Percentiles rank a stretch among this genome's conserved stretches.
phyloP scores from a whole-genome alignment of 2,113 vertebrate genomes.

The Sturnira hondurensis region DNA sequence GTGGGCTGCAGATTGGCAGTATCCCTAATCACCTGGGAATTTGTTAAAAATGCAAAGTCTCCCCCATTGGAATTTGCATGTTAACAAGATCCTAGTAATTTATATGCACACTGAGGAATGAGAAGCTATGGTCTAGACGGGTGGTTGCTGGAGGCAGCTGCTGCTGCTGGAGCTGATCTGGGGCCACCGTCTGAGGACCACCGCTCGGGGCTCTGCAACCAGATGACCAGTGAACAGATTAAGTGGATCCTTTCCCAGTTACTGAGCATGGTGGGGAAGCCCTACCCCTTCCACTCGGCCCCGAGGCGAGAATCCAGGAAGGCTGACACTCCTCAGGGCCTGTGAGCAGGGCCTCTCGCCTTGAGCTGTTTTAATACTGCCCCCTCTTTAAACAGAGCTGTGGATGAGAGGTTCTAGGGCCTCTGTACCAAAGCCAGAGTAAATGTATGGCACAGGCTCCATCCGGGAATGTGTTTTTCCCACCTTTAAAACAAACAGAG shows the following conservation, averaged over 20 bases:
- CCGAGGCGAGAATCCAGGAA: neutral
- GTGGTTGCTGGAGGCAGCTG: neutral
- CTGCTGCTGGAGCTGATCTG: neutral
- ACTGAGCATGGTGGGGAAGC: neutral
- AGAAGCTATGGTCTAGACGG: neutral
- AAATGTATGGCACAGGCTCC: slow-evolving; percentile 57
- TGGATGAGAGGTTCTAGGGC: slow-evolving; percentile 29
- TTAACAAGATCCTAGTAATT: neutral
- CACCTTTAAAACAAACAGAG: slow-evolving; percentile 53
- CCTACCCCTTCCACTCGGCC: neutral
- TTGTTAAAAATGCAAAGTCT: neutral
- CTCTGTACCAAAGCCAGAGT: slow-evolving; percentile 52
- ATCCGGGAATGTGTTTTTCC: slow-evolving; percentile 38
- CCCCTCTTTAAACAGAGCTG: slow-evolving; percentile 60
- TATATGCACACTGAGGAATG: neutral
- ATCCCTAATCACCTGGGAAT: neutral
- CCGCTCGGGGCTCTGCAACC: neutral
- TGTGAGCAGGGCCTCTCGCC: neutral
- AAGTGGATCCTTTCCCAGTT: neutral
- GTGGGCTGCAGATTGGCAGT: neutral
- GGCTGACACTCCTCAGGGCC: neutral
- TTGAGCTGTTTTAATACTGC: slow-evolving; percentile 45
- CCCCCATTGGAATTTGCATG: neutral
- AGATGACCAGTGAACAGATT: neutral
- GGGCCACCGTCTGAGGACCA: neutral